Conservation (phyloP, 1,140 invertebrate genomes). For the Anadara kagoshimensis region DNA sequence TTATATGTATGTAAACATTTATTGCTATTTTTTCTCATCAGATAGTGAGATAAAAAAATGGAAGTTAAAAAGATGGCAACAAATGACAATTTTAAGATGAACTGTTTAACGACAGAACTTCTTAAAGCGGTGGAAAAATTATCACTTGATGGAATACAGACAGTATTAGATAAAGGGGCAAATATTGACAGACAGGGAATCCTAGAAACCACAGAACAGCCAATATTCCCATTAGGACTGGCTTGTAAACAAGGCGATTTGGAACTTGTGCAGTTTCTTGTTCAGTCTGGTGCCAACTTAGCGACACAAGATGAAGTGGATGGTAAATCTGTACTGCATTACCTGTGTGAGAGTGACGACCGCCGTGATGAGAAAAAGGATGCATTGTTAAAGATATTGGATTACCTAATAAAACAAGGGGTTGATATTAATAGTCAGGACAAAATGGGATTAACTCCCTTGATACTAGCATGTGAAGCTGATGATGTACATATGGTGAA, state of each 20-base stretch:
- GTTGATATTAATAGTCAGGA: slow-evolving; percentile 90
- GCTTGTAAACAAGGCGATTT: slow-evolving; percentile 53
- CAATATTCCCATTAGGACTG: slow-evolving; percentile 44
- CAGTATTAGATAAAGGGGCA: slow-evolving; percentile 16
- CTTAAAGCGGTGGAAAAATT: slow-evolving; percentile 17
- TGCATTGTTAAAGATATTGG: slow-evolving; percentile 47
- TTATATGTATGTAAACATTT: no score
- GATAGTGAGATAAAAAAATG: no score
- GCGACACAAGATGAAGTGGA: slow-evolving; percentile 49
- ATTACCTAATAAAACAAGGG: slow-evolving; percentile 73
- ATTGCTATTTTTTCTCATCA: no score
- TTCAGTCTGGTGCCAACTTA: slow-evolving; percentile 55
- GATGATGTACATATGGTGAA: slow-evolving; percentile 58
- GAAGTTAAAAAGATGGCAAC: no score
- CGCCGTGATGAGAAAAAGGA: slow-evolving; percentile 37
- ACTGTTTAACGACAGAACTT: slow-evolving; percentile 2
- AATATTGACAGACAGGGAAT: slow-evolving; percentile 19
- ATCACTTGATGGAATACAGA: slow-evolving; percentile 5
- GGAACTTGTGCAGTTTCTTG: slow-evolving; percentile 48
- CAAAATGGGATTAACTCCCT: slow-evolving; percentile 89
- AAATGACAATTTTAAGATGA: no score
- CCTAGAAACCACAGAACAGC: slow-evolving; percentile 19
- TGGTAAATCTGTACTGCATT: slow-evolving; percentile 64
- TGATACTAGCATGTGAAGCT: slow-evolving; percentile 73
- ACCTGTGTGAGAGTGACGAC: slow-evolving; percentile 54